Evolutionary conservation across 2,113 vertebrate genomes (phyloP).

Genomic region (Cyanistes caeruleus): DNA sequence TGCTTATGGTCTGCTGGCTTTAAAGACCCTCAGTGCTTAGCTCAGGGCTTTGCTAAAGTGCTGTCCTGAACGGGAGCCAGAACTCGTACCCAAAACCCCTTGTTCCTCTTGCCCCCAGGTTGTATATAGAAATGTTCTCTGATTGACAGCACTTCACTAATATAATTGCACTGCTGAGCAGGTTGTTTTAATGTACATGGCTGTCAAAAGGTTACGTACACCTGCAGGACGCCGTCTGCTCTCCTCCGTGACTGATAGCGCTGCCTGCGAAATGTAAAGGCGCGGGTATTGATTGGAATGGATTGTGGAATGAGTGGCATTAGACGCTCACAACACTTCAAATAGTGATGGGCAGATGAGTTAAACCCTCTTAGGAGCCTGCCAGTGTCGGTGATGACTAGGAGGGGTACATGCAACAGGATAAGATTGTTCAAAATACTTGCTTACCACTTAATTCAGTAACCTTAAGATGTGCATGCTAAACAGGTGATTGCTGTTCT

Average conservation of each 20-base stretch:
- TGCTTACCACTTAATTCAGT: not conserved
- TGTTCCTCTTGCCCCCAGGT: not conserved
- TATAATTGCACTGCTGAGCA: conserved; percentile 10
- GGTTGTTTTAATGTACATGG: not conserved
- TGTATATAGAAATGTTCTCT: not conserved
- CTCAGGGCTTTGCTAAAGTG: conserved; percentile 19
- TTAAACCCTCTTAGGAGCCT: conserved; percentile 55
- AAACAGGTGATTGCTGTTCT: not conserved
- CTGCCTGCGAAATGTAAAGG: not conserved
- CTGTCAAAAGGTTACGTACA: not conserved
- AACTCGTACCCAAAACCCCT: not conserved
- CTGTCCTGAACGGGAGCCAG: conserved; percentile 22
- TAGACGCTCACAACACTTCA: not conserved
- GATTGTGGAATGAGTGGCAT: not conserved
- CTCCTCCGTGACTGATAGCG: not conserved
- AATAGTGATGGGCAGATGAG: not conserved
- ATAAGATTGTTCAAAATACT: not conserved
- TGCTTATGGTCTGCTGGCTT: not conserved
- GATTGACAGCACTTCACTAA: not conserved
- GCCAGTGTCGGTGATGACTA: not conserved
- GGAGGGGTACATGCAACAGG: not conserved
- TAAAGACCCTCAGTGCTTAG: conserved; percentile 18
- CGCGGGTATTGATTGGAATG: not conserved
- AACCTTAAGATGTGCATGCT: not conserved
- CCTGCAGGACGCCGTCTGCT: not conserved